Evolutionary conservation across 37 sponge, comb jelly and placozoan genomes (phyloP), one percentile per base, ranked within the genome.

Genomic region (Mnemiopsis leidyi): DNA sequence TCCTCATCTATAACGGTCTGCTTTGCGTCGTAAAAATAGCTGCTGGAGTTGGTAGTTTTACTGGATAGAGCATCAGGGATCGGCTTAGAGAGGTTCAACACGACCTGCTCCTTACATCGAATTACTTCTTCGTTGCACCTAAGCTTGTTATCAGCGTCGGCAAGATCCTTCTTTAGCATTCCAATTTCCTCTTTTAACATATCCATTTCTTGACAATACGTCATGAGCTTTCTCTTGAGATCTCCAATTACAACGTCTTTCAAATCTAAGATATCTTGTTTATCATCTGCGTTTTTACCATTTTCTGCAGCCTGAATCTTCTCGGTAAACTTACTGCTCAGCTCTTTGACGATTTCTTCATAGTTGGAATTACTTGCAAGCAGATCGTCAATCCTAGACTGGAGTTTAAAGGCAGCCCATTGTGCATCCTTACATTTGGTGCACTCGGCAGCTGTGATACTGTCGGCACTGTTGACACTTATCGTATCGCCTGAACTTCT

Each of bases 351-450:
- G 0, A 85, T 85, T 29, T 85, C 90, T 37, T 85, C 90, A 29
- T 85, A 85, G 90, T 40, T 85, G 3, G 61, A 29, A 37, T 85
- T 85, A 23, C 90, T 85, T 0, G 40, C 90, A 2, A 1, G 9
- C 28, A 85, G 90, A 39, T 85, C 90, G 90, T 85, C 61, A 1
- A 85, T 85, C 90, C 36, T 85, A 25, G 90, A 40, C 61, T 85
- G 90, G 5, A 85, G 48, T 21, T 85, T 85, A 37, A 85, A 85
- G 0, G 90, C 90, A 40, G 90, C 90, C 90, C 90, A 85, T 26
- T 85, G 90, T 5, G 90, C 90, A 39, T 85, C 90, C 25, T 85
- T 85, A 39, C 90, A 85, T 37, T 85, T 85, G 2, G 36, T 85
- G 36, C 90, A 85, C 0, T 85, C 61, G 48, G 40, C 26, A 3